Evolutionary conservation across 1,140 invertebrate species (phyloP), one percentile per base, ranked within the genome.

Genomic region (Caenorhabditis remanei): DNA sequence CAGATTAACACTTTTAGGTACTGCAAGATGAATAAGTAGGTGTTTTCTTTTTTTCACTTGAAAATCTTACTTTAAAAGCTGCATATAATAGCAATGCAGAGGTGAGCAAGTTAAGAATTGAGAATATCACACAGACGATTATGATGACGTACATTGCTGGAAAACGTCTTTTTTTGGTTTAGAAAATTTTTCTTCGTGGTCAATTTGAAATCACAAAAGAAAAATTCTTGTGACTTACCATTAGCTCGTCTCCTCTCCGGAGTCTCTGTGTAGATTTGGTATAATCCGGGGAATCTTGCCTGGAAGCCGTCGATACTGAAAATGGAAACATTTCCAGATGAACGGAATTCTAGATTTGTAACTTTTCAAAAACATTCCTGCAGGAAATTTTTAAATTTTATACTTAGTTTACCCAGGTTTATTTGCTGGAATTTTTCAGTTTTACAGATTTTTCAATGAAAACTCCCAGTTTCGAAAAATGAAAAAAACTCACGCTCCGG

Each of bases 181-280:
- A n/a, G n/a, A n/a, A n/a, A n/a, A n/a, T n/a, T n/a, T 7, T 21
- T 13, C 32, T 32, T 40, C 55, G 14, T n/a, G 21, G n/a, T 4
- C 4, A 21, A 2, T n/a, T 48, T 16, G 3, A 21, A 6, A 53
- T 79, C 16, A 0, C 16, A 3, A 11, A 58, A 53, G 50, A 1
- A 21, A 58, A 58, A 21, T 84, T 53, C 24, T 19, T 16, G 50
- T 58, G 7, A 41, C 56, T 83, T 79, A 92, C 91, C 91, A 86
- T 92, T 92, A 40, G 92, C 88, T 65, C 91, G 46, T 75, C 92
- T 75, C 48, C 91, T 58, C 65, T 92, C 91, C 6, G 91, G 91
- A 4, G 91, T 92, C 83, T 92, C 91, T 40, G 92, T 92, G 84
- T 92, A 92, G 8, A 92, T 87, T 21, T 90, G 87, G 71, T 92